Base-by-base conservation (phyloP, 2,113 vertebrate species). In the Fukomys damarensis region DNA sequence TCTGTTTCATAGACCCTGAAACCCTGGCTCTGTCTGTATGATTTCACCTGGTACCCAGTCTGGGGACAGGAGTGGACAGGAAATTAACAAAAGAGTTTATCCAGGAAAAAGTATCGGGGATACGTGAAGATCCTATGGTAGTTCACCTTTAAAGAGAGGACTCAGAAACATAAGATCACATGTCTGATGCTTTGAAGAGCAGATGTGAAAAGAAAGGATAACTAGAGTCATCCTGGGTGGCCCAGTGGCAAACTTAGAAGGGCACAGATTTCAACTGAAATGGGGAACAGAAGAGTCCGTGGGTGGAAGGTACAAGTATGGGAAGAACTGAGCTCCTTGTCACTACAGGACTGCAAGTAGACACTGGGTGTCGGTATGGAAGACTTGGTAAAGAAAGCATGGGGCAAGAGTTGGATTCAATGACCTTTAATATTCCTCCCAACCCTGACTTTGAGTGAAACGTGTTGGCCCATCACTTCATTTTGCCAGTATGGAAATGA, bases 131-230 rank as follows among this genome's bases (percentile, higher is more conserved):
- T 52, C 54, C 43, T 82, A 12, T 65, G 72, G 24, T 65, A 12
- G 41, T 41, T 35, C 38, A 32, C 24, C 91, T 86, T 81, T 43
- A 43, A 92, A 66, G 66, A 89, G 14, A 61, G 4, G 13, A 30
- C 30, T 84, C 68, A 83, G 66, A 80, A 26, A 43, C 35, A 20
- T 72, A 20, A 16, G 7, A 59, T 66, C 61, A n/a, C 10, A 38
- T 38, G 43, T 65, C 74, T 59, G 58, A 68, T 38, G 72, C 61
- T 91, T 83, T 82, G 54, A 96, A 82, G 65, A 94, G 79, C 20
- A 4, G 43, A 65, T 46, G 41, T 89, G n/a, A 22, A 22, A 79
- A 86, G n/a, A 95, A 86, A 88, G 9, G 66, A 28, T 0, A 0
- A 41, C 43, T 66, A 4, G 5, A 32, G 9, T 91, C 61, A 54